Base-by-base conservation (phyloP, 1,140 invertebrate species). In the Trypoxylus dichotomus region DNA sequence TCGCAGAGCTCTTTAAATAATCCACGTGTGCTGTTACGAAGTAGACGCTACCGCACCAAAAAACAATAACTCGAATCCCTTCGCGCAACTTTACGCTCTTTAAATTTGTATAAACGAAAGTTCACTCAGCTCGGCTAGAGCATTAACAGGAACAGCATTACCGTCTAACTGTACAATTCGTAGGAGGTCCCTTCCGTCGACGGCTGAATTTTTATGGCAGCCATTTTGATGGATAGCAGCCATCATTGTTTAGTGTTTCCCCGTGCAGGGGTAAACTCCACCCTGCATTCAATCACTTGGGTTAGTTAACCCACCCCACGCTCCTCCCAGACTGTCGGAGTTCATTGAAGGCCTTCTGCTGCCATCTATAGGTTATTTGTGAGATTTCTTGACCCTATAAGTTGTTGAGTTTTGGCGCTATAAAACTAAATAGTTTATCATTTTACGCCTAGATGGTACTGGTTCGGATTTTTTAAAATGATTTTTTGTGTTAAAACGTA, bases 161-260 rank as follows among this genome's bases (percentile, higher is more conserved):
- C 63, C 21, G n/a, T 71, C 29, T 71, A 71, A 25, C 63, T 25
- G 19, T 27, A n/a, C 63, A 71, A 27, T 71, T 27, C 19, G 63
- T 13, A 71, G 29, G 29, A 71, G 29, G 63, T 21, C 3, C 32
- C 32, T 71, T 19, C 43, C 60, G 60, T 63, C 60, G 41, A 78
- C 58, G 60, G 41, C 72, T 42, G 54, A 25, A 78, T 78, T 78
- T 73, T 74, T 78, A 81, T 79, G 80, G 82, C 77, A 82, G 84
- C 85, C 85, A 86, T 86, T 81, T 84, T 86, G 84, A 86, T 85
- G 83, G 82, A 86, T 85, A 79, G 85, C 85, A 85, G 85, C 85
- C 85, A 86, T 86, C 84, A 86, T 86, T 85, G 84, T 84, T 85
- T 84, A 80, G 84, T 84, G 83, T 82, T 85, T 85, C 84, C 83